A percentile compares a stretch with the other conserved stretches of the same genome.
Conservation (phyloP, 2,113 vertebrate genomes). For the Falco punctatus region DNA sequence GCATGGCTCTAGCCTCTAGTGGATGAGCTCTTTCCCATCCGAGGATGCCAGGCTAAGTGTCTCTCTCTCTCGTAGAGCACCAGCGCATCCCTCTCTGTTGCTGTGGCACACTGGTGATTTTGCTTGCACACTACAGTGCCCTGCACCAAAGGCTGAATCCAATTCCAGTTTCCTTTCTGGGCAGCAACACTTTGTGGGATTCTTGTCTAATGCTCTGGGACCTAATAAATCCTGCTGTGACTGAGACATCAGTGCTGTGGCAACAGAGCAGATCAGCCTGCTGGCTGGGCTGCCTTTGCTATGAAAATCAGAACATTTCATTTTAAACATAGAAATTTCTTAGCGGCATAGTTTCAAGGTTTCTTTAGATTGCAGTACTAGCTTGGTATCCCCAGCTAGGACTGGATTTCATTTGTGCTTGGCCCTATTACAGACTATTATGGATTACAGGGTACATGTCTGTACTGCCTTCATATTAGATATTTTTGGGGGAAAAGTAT, state of each 20-base stretch:
- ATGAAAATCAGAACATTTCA: neutral
- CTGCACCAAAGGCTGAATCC: neutral
- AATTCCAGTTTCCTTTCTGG: neutral
- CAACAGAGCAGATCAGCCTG: neutral
- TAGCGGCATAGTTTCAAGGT: neutral
- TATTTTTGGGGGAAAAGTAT: neutral
- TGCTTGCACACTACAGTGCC: neutral
- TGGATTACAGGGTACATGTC: neutral
- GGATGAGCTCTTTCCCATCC: neutral
- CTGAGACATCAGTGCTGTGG: neutral
- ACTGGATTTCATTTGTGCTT: neutral
- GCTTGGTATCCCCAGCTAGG: neutral
- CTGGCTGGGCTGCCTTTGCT: neutral
- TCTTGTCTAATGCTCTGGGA: neutral
- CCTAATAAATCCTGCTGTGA: neutral
- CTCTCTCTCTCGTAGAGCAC: neutral
- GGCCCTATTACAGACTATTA: neutral
- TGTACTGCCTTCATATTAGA: neutral
- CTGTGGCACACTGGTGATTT: neutral
- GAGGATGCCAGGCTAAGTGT: neutral
- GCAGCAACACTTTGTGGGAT: neutral
- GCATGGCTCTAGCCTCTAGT: neutral
- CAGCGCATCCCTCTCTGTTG: neutral
- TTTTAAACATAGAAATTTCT: neutral
- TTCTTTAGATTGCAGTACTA: neutral